Conservation (phyloP, 1,140 invertebrate species). For the Melitaea cinxia region DNA sequence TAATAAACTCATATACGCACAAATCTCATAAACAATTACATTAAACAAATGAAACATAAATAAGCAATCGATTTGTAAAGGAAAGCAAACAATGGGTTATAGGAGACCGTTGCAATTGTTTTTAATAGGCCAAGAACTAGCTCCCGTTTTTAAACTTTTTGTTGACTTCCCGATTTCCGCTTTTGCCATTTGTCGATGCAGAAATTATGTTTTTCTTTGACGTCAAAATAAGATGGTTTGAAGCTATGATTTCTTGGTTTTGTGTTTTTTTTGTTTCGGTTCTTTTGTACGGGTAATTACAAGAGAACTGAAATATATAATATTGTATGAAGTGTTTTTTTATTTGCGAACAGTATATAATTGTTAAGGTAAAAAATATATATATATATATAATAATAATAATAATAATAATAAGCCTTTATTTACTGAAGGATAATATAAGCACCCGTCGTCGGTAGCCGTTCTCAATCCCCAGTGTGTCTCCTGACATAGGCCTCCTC, state of each 20-base stretch:
- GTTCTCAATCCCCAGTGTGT: too few species aligned
- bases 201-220: slow-evolving; percentile 20
- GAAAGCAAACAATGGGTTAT: slow-evolving; percentile 28
- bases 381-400: too few species aligned
- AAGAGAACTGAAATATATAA: too few species aligned
- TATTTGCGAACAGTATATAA: too few species aligned
- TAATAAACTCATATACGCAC: too few species aligned
- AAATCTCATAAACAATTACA: not conserved
- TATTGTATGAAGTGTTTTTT: too few species aligned
- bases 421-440: too few species aligned
- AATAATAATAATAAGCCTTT: too few species aligned
- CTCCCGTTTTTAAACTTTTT: not conserved
- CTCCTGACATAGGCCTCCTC: too few species aligned
- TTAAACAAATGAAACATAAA: slow-evolving; percentile 22
- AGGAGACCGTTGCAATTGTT: slow-evolving; percentile 22
- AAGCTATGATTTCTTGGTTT: slow-evolving; percentile 4
- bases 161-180: slow-evolving; percentile 8
- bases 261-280: not conserved
- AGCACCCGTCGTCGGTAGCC: too few species aligned
- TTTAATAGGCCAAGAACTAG: slow-evolving; percentile 30
- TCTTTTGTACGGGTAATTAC: too few species aligned
- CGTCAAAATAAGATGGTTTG: not conserved
- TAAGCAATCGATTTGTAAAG: slow-evolving; percentile 37
- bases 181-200: slow-evolving; percentile 11
- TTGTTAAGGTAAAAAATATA: too few species aligned